Evolutionary conservation across 2,113 vertebrate species (phyloP).

Genomic region (Crotalus tigris): DNA sequence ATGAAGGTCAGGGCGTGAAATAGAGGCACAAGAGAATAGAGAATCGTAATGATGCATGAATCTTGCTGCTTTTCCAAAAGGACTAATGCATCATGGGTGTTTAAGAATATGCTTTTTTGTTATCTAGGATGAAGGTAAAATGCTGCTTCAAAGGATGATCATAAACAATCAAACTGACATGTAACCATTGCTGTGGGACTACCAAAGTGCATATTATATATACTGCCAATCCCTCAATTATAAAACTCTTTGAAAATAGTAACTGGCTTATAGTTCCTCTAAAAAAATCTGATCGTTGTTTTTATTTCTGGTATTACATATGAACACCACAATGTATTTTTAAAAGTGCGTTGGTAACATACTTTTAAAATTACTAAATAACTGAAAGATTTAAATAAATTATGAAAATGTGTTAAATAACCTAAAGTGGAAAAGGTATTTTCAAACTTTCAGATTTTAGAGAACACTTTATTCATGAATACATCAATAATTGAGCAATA

Average conservation of each 20-base stretch:
- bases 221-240: neutral
- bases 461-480: neutral
- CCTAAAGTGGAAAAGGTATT: neutral
- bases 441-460: neutral
- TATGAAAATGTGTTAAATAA: neutral
- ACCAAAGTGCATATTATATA: neutral
- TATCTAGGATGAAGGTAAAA: neutral
- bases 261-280: neutral
- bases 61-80: neutral
- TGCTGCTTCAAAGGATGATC: neutral
- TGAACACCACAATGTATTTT: neutral
- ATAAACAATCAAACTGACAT: neutral
- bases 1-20: neutral
- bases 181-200: neutral
- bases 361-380: neutral
- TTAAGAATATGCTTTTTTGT: neutral
- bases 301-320: neutral
- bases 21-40: neutral
- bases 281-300: neutral
- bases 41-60: neutral
- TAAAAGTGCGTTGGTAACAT: neutral
- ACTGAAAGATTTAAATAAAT: neutral
- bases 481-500: neutral
- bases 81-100: neutral
- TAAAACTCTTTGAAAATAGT: neutral